Percentiles rank a stretch among this genome's conserved stretches.
Evolutionary conservation across 1,140 invertebrate genomes (phyloP).

Genomic region (Sipha flava): DNA sequence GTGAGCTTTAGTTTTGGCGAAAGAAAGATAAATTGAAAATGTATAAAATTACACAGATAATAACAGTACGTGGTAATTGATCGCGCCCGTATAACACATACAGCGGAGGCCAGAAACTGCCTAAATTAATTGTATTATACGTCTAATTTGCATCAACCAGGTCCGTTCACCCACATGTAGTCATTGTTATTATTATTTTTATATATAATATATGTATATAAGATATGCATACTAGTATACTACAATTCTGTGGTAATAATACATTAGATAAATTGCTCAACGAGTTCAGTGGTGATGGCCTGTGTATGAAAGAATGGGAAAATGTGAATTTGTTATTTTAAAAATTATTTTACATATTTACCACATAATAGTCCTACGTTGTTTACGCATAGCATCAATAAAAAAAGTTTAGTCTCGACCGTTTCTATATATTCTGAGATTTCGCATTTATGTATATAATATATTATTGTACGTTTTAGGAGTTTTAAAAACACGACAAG

Average conservation of each 20-base stretch:
- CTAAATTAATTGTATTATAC: neutral
- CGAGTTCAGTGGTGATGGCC: neutral
- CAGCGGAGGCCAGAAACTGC: neutral
- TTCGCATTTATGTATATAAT: neutral
- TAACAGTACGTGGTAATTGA: neutral
- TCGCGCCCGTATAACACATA: neutral
- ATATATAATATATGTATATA: neutral
- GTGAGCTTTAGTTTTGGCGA: neutral
- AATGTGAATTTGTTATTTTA: neutral
- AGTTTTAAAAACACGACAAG: neutral
- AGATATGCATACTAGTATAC: neutral
- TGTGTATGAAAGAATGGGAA: neutral
- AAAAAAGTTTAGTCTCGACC: neutral
- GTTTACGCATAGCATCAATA: neutral
- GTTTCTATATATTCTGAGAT: neutral
- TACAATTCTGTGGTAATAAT: neutral
- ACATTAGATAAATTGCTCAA: neutral
- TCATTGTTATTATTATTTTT: neutral
- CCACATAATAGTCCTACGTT: neutral
- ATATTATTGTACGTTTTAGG: neutral
- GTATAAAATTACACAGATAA: neutral
- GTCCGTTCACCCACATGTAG: conserved; percentile 14
- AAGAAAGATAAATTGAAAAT: neutral
- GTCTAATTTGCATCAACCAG: conserved; percentile 1
- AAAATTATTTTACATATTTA: neutral